Evolutionary conservation across 2,797 vertebrate species (phyloP).

Genomic region (Macropus fuliginosus): DNA sequence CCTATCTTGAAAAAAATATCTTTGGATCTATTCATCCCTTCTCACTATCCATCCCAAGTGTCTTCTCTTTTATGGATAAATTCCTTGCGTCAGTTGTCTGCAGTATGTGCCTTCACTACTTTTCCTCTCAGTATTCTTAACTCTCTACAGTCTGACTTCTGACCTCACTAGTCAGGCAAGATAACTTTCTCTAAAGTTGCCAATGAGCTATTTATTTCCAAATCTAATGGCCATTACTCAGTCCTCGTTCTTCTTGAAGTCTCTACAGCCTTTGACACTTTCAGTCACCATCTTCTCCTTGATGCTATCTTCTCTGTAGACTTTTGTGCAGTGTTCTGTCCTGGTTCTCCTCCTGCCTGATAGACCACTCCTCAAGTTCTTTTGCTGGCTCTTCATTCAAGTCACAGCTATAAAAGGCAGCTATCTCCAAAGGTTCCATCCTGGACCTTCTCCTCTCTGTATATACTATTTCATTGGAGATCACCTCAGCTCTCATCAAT

Average conservation of each 20-base stretch:
- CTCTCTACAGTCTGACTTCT: background rate
- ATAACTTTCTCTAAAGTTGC: background rate
- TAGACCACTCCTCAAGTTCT: background rate
- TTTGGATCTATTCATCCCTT: background rate
- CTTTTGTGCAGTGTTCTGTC: background rate
- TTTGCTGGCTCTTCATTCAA: background rate
- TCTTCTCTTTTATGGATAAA: background rate
- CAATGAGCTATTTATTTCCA: background rate
- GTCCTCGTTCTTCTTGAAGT: background rate
- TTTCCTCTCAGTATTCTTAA: background rate
- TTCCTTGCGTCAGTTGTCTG: background rate
- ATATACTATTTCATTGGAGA: background rate
- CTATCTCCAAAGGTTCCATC: background rate
- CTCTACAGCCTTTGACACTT: background rate
- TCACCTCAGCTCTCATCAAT: background rate
- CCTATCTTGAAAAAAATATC: background rate
- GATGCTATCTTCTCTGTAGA: background rate
- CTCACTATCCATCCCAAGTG: background rate
- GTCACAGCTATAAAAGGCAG: background rate
- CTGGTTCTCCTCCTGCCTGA: background rate
- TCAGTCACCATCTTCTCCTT: background rate
- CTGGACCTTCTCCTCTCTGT: background rate
- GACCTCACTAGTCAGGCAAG: background rate
- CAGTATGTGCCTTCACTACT: background rate
- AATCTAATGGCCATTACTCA: background rate